These are phyloP conservation scores for Calonectris borealis DNA, from an alignment of 2,113 vertebrate species.

Conservation along the genomic window DNA sequence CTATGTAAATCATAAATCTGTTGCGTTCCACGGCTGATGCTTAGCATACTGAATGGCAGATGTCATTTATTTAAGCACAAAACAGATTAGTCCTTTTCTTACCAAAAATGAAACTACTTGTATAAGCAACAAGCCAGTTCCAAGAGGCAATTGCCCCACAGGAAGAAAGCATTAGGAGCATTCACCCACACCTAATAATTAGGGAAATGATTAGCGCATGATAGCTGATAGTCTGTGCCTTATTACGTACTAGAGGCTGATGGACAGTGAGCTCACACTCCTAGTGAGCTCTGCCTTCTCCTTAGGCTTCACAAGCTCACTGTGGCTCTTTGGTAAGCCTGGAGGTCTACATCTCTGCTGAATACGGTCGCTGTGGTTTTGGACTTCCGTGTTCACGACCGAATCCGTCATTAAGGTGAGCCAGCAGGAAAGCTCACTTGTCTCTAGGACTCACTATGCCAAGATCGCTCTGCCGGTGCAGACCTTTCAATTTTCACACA, in stretches of 20 bases:
- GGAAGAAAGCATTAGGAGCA: background rate
- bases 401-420: background rate
- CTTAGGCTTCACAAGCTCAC: background rate
- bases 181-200: background rate
- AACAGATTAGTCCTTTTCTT: background rate
- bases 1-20: background rate
- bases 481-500: background rate
- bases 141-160: background rate
- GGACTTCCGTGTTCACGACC: background rate
- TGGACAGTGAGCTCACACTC: background rate
- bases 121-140: background rate
- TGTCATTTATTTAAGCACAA: slow-evolving; percentile 1
- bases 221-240: background rate
- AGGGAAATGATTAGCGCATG: background rate
- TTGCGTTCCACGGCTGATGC: background rate
- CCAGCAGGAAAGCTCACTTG: background rate
- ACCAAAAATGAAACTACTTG: background rate
- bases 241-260: background rate
- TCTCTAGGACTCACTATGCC: background rate
- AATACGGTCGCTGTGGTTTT: background rate
- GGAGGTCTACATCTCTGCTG: background rate
- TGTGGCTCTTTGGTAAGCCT: background rate
- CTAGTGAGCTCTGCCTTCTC: background rate
- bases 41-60: background rate
- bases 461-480: background rate